Evolutionary conservation across 1,140 invertebrate species (phyloP).

Genomic region (Ceratitis capitata): DNA sequence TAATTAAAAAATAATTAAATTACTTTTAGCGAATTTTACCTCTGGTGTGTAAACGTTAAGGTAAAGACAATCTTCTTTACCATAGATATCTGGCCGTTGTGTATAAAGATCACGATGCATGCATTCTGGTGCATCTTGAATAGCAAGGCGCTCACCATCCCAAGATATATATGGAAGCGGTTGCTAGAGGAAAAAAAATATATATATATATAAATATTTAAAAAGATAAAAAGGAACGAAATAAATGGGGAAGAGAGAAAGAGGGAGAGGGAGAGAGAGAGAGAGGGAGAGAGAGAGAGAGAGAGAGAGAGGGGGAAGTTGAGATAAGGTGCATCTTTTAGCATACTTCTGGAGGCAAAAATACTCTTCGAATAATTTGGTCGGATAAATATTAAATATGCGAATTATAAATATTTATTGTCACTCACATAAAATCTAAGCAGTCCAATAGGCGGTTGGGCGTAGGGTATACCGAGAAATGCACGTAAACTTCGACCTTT

Average conservation of each 20-base stretch:
- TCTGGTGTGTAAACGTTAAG: conserved; percentile 85
- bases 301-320: too few relatives aligned
- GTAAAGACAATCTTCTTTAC: conserved; percentile 85
- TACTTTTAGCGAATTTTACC: conserved; percentile 60
- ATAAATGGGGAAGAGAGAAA: too few relatives aligned
- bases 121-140: conserved; percentile 72
- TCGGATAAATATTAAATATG: too few relatives aligned
- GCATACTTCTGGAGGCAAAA: too few relatives aligned
- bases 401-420: too few relatives aligned
- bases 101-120: conserved; percentile 78
- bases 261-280: too few relatives aligned
- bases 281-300: too few relatives aligned
- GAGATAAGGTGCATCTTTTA: too few relatives aligned
- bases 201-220: neutral
- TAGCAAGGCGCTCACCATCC: conserved; percentile 71
- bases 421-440: conserved; percentile 72
- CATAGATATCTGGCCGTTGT: conserved; percentile 70
- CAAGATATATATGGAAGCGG: conserved; percentile 71
- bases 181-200: conserved; percentile 63
- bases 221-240: neutral
- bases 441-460: conserved; percentile 72
- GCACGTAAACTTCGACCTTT: conserved; percentile 67
- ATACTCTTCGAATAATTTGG: too few relatives aligned
- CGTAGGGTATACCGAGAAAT: conserved; percentile 63
- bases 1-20: neutral